Percentiles rank a stretch among this genome's conserved stretches.
Evolutionary conservation across 2,113 vertebrate species (phyloP).

Genomic region (Grallaria varia): DNA sequence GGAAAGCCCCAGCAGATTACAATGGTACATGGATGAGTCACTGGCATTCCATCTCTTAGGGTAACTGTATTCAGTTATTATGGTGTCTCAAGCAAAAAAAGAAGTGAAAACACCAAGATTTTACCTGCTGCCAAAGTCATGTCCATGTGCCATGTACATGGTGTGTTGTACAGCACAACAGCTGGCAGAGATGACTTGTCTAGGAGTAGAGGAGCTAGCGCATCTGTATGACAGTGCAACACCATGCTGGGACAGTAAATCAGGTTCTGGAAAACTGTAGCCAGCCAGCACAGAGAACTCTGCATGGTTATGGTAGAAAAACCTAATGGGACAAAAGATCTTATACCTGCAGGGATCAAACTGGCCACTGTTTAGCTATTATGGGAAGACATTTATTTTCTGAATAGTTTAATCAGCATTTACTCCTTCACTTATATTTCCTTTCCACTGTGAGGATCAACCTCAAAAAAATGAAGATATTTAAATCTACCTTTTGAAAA

Average conservation of each 20-base stretch:
- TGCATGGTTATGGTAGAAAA: background rate
- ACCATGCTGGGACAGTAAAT: background rate
- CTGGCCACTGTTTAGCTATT: background rate
- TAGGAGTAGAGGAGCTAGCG: background rate
- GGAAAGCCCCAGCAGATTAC: constrained; percentile 19
- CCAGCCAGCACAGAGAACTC: background rate
- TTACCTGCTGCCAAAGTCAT: background rate
- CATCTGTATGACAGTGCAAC: background rate
- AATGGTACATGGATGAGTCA: background rate
- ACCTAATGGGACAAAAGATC: background rate
- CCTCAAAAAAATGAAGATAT: background rate
- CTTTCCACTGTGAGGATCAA: background rate
- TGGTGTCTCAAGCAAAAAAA: background rate
- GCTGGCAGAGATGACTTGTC: background rate
- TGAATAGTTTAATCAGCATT: background rate
- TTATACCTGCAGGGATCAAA: background rate
- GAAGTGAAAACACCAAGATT: background rate
- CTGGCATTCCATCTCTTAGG: background rate
- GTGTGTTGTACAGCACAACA: background rate
- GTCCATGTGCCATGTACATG: rapidly evolving
- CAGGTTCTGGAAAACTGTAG: background rate
- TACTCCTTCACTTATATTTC: background rate
- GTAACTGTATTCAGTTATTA: background rate
- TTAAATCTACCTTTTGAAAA: background rate
- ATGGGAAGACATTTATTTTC: background rate